Conservation (phyloP, 2,113 vertebrate species). For the Phodopus roborovskii region DNA sequence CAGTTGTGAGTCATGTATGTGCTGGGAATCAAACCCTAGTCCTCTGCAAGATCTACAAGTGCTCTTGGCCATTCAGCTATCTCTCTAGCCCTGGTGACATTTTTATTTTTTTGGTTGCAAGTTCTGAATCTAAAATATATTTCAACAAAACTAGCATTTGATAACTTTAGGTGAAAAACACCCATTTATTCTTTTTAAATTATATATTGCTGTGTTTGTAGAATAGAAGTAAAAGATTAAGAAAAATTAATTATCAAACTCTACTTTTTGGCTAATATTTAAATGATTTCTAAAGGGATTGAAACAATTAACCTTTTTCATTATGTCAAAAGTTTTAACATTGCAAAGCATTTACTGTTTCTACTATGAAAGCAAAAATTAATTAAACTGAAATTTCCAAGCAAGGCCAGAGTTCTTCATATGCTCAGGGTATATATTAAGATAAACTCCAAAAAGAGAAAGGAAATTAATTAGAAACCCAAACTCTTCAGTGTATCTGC, state of each 20-base stretch:
- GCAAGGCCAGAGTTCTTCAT: background rate
- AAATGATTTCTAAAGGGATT: conserved; percentile 41
- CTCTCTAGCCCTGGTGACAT: background rate
- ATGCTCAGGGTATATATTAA: background rate
- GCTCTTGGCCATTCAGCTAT: background rate
- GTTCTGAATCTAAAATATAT: conserved; percentile 31
- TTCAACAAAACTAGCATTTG: conserved; percentile 4
- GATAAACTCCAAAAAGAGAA: background rate
- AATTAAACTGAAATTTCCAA: conserved; percentile 57
- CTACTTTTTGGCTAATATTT: background rate
- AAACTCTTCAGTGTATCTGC: background rate
- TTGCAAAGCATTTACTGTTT: conserved; percentile 16
- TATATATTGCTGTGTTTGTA: background rate
- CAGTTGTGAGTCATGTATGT: background rate
- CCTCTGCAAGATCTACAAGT: background rate
- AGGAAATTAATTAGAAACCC: conserved; percentile 36
- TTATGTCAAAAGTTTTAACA: conserved; percentile 37
- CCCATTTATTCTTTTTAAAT: background rate
- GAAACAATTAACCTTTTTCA: conserved; percentile 25
- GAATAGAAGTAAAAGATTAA: background rate
- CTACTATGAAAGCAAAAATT: background rate
- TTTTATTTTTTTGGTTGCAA: background rate
- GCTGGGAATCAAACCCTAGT: background rate
- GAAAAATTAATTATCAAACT: background rate
- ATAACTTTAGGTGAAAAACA: conserved; percentile 4